A percentile compares a stretch with the other conserved stretches of the same genome.
Conservation (phyloP, 35 echinoderm and acorn worm species). For the Anneissia japonica region DNA sequence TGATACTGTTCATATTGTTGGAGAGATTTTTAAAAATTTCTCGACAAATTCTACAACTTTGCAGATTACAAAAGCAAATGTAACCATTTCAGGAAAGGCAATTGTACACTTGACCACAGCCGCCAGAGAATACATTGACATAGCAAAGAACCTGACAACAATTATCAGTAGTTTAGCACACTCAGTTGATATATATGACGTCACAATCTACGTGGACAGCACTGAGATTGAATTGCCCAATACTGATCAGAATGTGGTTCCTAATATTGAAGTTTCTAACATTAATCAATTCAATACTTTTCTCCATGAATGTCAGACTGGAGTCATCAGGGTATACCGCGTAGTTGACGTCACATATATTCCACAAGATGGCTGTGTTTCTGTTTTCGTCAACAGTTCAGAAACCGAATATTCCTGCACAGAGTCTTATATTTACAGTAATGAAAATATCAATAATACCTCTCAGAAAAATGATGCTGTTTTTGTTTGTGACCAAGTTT, state of each 20-base stretch:
- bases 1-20: not conserved
- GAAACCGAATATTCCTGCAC: not conserved
- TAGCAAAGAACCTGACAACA: not conserved
- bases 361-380: not conserved
- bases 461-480: slow-evolving; percentile 33
- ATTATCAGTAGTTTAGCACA: not conserved
- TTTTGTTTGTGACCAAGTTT: slow-evolving; percentile 31
- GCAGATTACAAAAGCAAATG: not conserved
- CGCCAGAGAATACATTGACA: not conserved
- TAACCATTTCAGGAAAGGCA: not conserved
- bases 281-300: not conserved
- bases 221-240: not conserved
- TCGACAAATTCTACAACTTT: not conserved
- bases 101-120: not conserved
- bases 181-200: not conserved
- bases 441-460: not conserved
- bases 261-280: not conserved
- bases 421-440: not conserved
- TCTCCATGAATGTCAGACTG: not conserved
- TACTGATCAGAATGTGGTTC: not conserved
- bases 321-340: not conserved
- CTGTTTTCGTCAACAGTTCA: not conserved
- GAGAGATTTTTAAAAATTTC: not conserved
- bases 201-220: not conserved
- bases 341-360: not conserved